These are phyloP conservation scores for Ophonus ardosiacus DNA, from an alignment of 2,888 invertebrate genomes.

Conservation along the genomic window DNA sequence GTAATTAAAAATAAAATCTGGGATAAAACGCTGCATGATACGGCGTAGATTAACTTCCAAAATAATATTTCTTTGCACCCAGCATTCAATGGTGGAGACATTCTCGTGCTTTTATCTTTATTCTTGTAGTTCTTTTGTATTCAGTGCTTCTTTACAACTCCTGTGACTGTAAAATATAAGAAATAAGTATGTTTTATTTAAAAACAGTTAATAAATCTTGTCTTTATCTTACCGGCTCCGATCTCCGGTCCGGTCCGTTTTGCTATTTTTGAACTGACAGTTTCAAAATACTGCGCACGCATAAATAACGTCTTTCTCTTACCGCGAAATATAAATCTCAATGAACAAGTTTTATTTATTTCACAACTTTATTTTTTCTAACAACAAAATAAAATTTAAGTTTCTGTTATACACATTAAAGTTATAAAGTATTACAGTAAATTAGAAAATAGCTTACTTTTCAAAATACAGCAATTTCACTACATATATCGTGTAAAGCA, in stretches of 20 bases:
- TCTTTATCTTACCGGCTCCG: constrained; percentile 47
- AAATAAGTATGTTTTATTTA: constrained; percentile 19
- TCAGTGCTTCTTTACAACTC: not conserved
- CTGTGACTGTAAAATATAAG: constrained; percentile 19
- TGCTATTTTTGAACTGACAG: constrained; percentile 28
- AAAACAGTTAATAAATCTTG: not conserved
- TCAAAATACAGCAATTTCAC: constrained; percentile 46
- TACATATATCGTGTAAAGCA: constrained; percentile 49
- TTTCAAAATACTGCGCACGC: constrained; percentile 13
- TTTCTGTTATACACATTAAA: constrained; percentile 53
- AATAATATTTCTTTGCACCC: constrained; percentile 80
- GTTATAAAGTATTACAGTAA: constrained; percentile 42
- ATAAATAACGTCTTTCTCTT: not conserved
- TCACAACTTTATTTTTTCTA: constrained; percentile 53
- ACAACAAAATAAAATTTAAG: constrained; percentile 58
- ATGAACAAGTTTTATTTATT: constrained; percentile 8
- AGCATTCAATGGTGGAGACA: constrained; percentile 68
- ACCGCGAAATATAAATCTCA: not conserved
- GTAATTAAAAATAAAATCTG: constrained; percentile 72
- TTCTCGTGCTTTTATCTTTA: constrained; percentile 5
- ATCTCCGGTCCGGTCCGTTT: constrained; percentile 33
- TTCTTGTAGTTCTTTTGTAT: not conserved
- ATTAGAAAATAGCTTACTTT: constrained; percentile 49
- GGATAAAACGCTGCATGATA: constrained; percentile 72
- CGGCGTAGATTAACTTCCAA: constrained; percentile 78